phyloP scores from a whole-genome alignment of 2,797 vertebrate species.

The Danio albolineatus region DNA sequence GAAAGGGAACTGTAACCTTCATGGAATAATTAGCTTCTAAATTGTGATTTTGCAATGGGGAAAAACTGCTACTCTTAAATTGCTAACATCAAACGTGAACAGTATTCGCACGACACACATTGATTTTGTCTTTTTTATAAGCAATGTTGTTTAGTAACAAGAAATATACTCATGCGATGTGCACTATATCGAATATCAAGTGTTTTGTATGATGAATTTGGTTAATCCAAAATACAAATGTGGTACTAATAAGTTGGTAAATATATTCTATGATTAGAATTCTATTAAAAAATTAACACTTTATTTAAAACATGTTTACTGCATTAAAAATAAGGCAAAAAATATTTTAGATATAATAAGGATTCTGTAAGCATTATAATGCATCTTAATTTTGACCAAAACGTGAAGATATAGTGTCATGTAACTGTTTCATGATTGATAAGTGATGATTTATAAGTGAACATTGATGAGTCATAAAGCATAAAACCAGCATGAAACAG shows the following conservation, averaged over 20 bases:
- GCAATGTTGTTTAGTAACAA: not conserved
- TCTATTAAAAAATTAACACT: too few species aligned
- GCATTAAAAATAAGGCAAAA: too few species aligned
- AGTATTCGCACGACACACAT: slow-evolving; percentile 4
- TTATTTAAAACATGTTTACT: too few species aligned
- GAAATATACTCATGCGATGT: not conserved
- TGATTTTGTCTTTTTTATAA: not conserved
- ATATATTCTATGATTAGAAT: too few species aligned
- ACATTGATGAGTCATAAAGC: not conserved
- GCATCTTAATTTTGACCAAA: too few species aligned
- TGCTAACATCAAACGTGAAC: slow-evolving; percentile 22
- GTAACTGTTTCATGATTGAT: not conserved
- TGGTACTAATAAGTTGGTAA: too few species aligned
- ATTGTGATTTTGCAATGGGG: slow-evolving; percentile 13
- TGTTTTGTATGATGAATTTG: not conserved
- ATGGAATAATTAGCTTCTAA: slow-evolving; percentile 52
- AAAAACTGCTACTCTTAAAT: slow-evolving; percentile 16
- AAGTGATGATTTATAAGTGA: too few species aligned
- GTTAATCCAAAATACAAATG: not conserved
- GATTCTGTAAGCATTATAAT: too few species aligned
- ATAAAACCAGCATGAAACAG: not conserved
- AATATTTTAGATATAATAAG: too few species aligned
- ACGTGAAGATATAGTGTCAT: too few species aligned
- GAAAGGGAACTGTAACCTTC: slow-evolving; percentile 50
- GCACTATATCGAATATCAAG: not conserved